Evolutionary conservation across 2,888 invertebrate species (phyloP), one percentile per base, ranked within the genome.

Genomic region (Melipona bicolor): DNA sequence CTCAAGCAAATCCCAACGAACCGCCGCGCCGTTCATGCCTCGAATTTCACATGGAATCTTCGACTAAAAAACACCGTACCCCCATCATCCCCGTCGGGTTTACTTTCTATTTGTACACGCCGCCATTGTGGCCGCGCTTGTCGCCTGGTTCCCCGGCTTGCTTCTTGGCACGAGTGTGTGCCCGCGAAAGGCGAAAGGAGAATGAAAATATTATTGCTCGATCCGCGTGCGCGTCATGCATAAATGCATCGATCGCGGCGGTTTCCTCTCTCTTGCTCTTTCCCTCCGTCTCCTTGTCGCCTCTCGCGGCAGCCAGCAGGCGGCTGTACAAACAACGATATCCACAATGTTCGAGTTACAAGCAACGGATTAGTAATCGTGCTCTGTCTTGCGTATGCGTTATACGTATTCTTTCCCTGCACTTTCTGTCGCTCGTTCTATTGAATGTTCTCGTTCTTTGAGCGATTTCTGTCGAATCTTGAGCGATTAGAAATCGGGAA

Each of bases 281-380:
- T 59, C 56, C 11, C 9, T 43, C 24, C n/a, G n/a, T n/a, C 70
- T 70, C 54, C 32, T 52, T 36, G 65, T 65, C 65, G 15, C 13
- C 62, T 32, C 32, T 64, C 77, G 79, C 84, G 86, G 79, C 85
- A 74, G 81, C 86, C 76, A 82, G 72, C 86, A 88, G 83, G 90
- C 92, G 93, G 92, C 93, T 93, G 93, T 91, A 89, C 93, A 93
- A 93, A 93, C 93, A 93, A 92, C 92, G 93, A 93, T 93, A 92
- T 92, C 90, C 91, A 90, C 92, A 92, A 91, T 92, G 91, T 91
- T 88, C 91, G 91, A 92, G 92, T 92, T 91, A 91, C 90, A 90
- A 89, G 90, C 90, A 89, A 87, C 79, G 90, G 89, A 88, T 90
- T 90, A 90, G 90, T 83, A 89, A 85, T 83, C 77, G 84, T 77